Conservation (phyloP, 2,797 vertebrate genomes). For the Pangasius macronema region DNA sequence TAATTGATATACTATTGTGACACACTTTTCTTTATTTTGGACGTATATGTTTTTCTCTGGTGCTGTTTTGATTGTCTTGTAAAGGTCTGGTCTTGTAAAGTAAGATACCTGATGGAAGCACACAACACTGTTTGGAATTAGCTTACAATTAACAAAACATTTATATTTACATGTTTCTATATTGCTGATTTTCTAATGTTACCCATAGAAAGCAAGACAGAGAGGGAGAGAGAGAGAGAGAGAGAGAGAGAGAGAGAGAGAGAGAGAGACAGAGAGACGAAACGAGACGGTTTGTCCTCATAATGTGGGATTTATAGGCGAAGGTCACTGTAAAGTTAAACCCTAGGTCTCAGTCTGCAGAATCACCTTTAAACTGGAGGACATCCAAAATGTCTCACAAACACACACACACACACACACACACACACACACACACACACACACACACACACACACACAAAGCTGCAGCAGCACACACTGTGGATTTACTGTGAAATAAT, state of each 20-base stretch:
- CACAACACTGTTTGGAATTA: not conserved
- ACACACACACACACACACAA: conserved; percentile 2
- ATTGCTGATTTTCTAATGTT: not conserved
- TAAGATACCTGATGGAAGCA: not conserved
- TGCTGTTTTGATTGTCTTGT: not conserved
- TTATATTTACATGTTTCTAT: not conserved
- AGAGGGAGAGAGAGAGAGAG: conserved; percentile 2
- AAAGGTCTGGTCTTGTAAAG: not conserved
- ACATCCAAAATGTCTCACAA: conserved; percentile 45
- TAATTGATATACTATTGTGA: not conserved
- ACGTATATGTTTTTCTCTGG: not conserved
- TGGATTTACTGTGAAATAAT: not conserved
- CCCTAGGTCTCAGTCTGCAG: conserved; percentile 43
- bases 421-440: not conserved
- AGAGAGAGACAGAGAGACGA: not conserved
- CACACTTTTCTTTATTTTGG: not conserved
- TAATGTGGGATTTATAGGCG: conserved; percentile 46
- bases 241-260: not conserved
- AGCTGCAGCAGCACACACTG: not conserved
- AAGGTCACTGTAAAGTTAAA: conserved; percentile 27
- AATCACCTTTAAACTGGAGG: conserved; percentile 59
- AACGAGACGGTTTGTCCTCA: conserved; percentile 33
- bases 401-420: not conserved
- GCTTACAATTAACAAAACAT: not conserved
- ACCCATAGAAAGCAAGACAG: not conserved